These are phyloP conservation scores for Antheraea pernyi DNA, from an alignment of 1,140 invertebrate genomes.

Conservation along the genomic window DNA sequence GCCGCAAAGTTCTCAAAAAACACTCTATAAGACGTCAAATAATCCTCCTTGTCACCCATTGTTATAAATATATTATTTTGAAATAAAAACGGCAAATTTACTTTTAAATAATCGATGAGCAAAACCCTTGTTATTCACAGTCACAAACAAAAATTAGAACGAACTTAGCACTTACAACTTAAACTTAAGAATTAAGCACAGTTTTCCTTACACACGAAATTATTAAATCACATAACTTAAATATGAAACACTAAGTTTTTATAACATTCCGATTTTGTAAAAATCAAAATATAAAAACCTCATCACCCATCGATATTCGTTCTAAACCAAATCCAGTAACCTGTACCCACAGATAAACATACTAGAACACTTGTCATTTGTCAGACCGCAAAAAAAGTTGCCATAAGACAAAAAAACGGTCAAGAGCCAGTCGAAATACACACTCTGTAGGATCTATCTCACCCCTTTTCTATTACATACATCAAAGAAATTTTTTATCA, in stretches of 20 bases:
- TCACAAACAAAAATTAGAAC: constrained; percentile 21
- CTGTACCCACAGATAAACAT: background rate
- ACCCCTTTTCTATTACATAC: no score
- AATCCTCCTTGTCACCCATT: constrained; percentile 81
- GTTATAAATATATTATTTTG: constrained; percentile 31
- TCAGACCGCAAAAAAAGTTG: no score
- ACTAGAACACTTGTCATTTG: no score
- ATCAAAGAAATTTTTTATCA: no score
- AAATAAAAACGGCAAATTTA: constrained; percentile 12
- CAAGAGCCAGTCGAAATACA: no score
- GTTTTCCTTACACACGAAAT: constrained; percentile 27
- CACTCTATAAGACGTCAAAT: constrained; percentile 83
- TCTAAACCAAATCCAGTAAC: background rate
- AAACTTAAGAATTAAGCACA: constrained; percentile 30
- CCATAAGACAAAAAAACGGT: no score
- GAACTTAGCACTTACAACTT: constrained; percentile 11
- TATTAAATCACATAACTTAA: constrained; percentile 33
- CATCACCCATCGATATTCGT: constrained; percentile 26
- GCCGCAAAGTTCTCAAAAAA: constrained; percentile 86
- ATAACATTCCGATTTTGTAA: constrained; percentile 36
- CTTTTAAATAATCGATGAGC: constrained; percentile 52
- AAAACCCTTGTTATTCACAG: constrained; percentile 35
- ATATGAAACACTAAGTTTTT: constrained; percentile 24
- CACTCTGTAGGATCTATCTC: no score
- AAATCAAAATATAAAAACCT: constrained; percentile 63